These are phyloP conservation scores for Argyresthia goedartella DNA, from an alignment of 2,888 invertebrate species.

Conservation along the genomic window DNA sequence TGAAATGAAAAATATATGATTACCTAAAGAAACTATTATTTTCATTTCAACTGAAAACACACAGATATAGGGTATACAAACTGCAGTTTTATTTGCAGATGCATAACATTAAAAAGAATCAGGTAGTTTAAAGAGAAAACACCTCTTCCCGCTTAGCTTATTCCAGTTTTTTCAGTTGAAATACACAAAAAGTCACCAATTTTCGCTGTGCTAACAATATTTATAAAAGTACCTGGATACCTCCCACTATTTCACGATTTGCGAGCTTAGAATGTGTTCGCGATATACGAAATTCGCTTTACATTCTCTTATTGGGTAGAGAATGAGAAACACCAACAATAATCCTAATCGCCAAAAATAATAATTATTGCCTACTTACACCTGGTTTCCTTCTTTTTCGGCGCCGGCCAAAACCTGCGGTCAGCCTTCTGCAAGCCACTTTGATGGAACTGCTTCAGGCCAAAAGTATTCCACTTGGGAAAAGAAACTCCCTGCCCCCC, in stretches of 20 bases:
- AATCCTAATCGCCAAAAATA: neutral
- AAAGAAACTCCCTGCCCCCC: conserved; percentile 15
- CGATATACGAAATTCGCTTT: neutral
- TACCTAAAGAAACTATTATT: neutral
- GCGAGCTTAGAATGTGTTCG: neutral
- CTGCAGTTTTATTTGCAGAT: neutral
- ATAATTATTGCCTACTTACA: conserved; percentile 33
- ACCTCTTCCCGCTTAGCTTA: no score
- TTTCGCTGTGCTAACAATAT: no score
- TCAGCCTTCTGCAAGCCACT: conserved; percentile 18
- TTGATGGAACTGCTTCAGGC: conserved; percentile 15
- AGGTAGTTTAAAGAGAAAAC: neutral
- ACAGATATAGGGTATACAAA: neutral
- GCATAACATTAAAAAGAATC: neutral
- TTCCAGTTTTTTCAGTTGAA: no score
- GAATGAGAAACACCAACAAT: neutral
- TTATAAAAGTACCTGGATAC: no score
- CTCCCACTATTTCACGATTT: no score
- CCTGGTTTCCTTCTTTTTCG: conserved; percentile 43
- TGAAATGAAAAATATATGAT: neutral
- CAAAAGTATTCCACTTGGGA: conserved; percentile 20
- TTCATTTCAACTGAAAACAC: neutral
- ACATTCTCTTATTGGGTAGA: no score
- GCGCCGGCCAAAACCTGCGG: conserved; percentile 37
- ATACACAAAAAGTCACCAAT: no score